phyloP scores from a whole-genome alignment of 2,113 vertebrate genomes.

The Psephotus haematonotus region DNA sequence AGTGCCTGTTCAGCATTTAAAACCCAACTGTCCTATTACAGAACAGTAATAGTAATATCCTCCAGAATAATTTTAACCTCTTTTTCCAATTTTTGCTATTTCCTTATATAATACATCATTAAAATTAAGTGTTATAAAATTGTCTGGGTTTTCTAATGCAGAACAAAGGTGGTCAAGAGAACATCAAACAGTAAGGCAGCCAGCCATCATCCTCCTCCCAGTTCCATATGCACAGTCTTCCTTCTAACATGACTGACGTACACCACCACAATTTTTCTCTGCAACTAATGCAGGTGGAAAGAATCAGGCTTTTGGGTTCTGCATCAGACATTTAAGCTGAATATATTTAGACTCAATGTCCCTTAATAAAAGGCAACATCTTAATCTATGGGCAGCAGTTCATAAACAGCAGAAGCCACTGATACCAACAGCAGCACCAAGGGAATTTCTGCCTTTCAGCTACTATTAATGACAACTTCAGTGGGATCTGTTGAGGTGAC shows the following conservation, averaged over 20 bases:
- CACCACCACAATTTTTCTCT: neutral
- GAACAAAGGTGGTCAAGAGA: neutral
- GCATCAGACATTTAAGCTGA: neutral
- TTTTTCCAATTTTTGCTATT: neutral
- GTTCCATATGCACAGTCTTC: neutral
- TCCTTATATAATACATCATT: neutral
- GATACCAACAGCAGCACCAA: neutral
- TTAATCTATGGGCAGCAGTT: neutral
- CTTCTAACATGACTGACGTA: neutral
- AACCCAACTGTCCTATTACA: neutral
- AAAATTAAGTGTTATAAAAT: neutral
- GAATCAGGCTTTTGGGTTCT: neutral
- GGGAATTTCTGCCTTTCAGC: neutral
- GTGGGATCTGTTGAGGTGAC: neutral
- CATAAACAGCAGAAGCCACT: neutral
- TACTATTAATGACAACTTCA: neutral
- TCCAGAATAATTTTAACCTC: neutral
- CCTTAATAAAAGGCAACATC: neutral
- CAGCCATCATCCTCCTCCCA: neutral
- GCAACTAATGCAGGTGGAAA: neutral
- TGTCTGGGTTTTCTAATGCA: neutral
- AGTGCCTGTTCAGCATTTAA: neutral
- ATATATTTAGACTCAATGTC: neutral
- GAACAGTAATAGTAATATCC: neutral
- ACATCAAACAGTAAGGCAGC: neutral